These are phyloP conservation scores for Butorides virescens DNA, from an alignment of 2,113 vertebrate genomes.

Conservation along the genomic window DNA sequence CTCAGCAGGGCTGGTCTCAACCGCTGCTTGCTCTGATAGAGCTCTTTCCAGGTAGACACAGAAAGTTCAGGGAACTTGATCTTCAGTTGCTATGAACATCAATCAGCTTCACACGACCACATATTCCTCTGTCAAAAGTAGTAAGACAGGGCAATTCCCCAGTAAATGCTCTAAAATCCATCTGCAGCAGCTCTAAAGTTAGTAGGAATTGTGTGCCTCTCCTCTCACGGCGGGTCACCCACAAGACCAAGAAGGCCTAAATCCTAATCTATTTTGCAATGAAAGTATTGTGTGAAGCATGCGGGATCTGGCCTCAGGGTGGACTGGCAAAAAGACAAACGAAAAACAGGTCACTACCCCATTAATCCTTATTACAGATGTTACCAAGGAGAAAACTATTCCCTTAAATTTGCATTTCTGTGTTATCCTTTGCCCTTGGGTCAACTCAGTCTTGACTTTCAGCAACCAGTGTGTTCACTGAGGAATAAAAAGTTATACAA, in stretches of 20 bases:
- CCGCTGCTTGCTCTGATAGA: background rate
- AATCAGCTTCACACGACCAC: background rate
- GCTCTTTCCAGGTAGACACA: background rate
- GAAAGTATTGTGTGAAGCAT: background rate
- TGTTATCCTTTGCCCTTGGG: background rate
- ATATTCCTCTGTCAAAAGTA: background rate
- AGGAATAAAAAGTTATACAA: background rate
- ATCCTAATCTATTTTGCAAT: conserved; percentile 7
- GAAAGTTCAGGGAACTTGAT: background rate
- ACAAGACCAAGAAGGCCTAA: background rate
- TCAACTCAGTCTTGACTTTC: background rate
- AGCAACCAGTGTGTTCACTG: background rate
- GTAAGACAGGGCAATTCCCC: background rate
- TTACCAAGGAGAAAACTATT: conserved; percentile 16
- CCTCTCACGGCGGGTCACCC: background rate
- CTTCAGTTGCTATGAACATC: background rate
- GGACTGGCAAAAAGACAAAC: background rate
- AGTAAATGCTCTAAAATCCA: background rate
- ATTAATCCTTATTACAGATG: conserved; percentile 36
- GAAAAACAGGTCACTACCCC: background rate
- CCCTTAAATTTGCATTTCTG: conserved; percentile 26
- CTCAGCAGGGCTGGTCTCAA: background rate
- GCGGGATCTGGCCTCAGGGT: background rate
- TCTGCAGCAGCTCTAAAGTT: background rate
- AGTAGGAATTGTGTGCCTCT: background rate